These are phyloP conservation scores for Phrynosoma platyrhinos DNA, from an alignment of 2,113 vertebrate species.

Conservation along the genomic window DNA sequence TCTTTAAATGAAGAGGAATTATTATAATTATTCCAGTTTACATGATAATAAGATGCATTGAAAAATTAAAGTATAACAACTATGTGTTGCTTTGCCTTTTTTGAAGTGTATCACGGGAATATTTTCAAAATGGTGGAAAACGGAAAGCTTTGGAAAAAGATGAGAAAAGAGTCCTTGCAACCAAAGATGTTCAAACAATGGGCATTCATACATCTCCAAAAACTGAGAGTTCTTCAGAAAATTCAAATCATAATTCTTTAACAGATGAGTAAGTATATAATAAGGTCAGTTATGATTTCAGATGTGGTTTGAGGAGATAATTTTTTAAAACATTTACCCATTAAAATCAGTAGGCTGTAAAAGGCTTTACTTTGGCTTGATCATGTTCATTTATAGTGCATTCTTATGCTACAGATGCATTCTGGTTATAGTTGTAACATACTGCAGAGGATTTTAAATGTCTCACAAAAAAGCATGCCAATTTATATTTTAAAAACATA, in stretches of 20 bases:
- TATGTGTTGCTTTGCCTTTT: slow-evolving; percentile 22
- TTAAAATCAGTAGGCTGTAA: background rate
- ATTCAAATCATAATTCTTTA: slow-evolving; percentile 74
- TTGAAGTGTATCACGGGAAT: slow-evolving; percentile 93
- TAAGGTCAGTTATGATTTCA: background rate
- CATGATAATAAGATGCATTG: background rate
- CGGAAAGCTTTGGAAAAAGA: slow-evolving; percentile 95
- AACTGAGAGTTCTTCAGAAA: slow-evolving; percentile 74
- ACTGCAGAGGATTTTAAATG: background rate
- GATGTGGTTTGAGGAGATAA: background rate
- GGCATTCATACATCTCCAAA: slow-evolving; percentile 70
- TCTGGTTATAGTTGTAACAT: background rate
- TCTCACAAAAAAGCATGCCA: background rate
- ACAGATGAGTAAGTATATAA: slow-evolving; percentile 79
- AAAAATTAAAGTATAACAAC: background rate
- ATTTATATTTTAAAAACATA: too few species aligned
- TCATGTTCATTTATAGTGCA: background rate
- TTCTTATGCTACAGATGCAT: background rate
- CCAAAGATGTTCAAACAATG: slow-evolving; percentile 77
- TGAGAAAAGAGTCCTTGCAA: slow-evolving; percentile 85
- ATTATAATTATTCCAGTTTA: background rate
- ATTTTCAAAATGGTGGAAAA: slow-evolving; percentile 95
- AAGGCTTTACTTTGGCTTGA: background rate
- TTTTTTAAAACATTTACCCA: background rate
- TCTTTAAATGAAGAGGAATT: background rate